Conservation (phyloP, 2,888 invertebrate species). For the Liopterus haemorrhoidalis region DNA sequence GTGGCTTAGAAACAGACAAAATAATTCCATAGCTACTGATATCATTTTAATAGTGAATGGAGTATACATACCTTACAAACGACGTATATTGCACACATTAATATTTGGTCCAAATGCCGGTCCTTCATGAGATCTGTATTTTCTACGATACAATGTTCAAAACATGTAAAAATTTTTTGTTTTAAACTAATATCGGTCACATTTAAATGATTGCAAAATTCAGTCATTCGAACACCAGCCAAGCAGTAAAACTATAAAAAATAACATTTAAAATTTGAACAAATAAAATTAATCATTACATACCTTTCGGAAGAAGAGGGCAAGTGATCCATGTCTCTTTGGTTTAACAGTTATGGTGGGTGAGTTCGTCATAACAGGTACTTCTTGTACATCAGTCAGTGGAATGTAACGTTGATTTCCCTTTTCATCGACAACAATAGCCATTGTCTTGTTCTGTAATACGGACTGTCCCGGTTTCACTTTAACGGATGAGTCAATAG, state of each 20-base stretch:
- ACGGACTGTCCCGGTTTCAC: conserved; percentile 56
- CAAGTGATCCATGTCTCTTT: conserved; percentile 58
- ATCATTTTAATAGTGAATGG: too few species aligned
- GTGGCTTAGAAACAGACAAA: too few species aligned
- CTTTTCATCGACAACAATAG: conserved; percentile 37
- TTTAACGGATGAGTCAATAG: conserved; percentile 43
- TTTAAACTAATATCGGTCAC: conserved; percentile 66
- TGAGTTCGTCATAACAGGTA: conserved; percentile 6
- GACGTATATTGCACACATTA: conserved; percentile 97
- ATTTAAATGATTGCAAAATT: conserved; percentile 76
- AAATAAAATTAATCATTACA: conserved; percentile 22
- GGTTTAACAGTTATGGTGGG: conserved; percentile 43
- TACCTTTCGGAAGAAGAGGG: conserved; percentile 85
- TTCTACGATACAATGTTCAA: conserved; percentile 83
- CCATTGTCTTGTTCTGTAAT: conserved; percentile 33
- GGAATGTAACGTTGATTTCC: conserved; percentile 41
- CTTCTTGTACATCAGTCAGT: conserved; percentile 32
- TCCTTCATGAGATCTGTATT: conserved; percentile 83
- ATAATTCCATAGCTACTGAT: too few species aligned
- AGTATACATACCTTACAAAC: conserved; percentile 71
- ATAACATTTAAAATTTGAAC: conserved; percentile 14
- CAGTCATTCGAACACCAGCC: conserved; percentile 85
- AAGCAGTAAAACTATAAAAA: conserved; percentile 79
- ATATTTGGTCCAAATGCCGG: conserved; percentile 93
- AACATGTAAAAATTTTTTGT: conserved; percentile 93